Evolutionary conservation across 2,888 invertebrate genomes (phyloP), one percentile per base, ranked within the genome.

Genomic region (Merodon equestris): DNA sequence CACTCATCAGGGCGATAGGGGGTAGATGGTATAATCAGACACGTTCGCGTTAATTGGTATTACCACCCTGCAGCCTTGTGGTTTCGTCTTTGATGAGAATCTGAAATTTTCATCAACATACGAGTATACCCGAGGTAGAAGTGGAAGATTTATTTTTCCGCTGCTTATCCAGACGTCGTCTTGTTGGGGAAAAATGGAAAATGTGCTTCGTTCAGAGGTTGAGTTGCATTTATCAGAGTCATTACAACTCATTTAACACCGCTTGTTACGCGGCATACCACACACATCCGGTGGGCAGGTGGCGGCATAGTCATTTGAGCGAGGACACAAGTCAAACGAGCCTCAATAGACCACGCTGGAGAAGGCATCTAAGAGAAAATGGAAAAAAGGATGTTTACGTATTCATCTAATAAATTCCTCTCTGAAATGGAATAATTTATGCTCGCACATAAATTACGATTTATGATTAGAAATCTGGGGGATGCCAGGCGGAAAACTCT

Each of bases 351-450:
- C n/a, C n/a, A n/a, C n/a, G n/a, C n/a, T n/a, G n/a, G n/a, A n/a
- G n/a, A n/a, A n/a, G n/a, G n/a, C n/a, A n/a, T n/a, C n/a, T n/a
- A n/a, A n/a, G n/a, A n/a, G n/a, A n/a, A n/a, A n/a, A n/a, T n/a
- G 7, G 27, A 7, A 27, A 27, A 27, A 27, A 27, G 27, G 27
- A 27, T 27, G n/a, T 14, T 13, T 14, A n/a, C 45, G 13, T 7
- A 27, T 27, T 27, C 27, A 27, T 27, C 3, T 27, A 27, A 27
- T 27, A 27, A 27, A 27, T 38, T 17, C 15, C 36, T 10, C 38
- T 13, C 12, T 27, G 40, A 19, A 61, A 40, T 50, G 10, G 48
- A 51, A 63, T 63, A 51, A 63, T 63, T 63, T 42, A 63, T 51
- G 63, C 27, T 40, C 13, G 42, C n/a, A 34, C 50, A 51, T 51